Evolutionary conservation across 2,113 vertebrate genomes (phyloP).

Genomic region (Calypte anna): DNA sequence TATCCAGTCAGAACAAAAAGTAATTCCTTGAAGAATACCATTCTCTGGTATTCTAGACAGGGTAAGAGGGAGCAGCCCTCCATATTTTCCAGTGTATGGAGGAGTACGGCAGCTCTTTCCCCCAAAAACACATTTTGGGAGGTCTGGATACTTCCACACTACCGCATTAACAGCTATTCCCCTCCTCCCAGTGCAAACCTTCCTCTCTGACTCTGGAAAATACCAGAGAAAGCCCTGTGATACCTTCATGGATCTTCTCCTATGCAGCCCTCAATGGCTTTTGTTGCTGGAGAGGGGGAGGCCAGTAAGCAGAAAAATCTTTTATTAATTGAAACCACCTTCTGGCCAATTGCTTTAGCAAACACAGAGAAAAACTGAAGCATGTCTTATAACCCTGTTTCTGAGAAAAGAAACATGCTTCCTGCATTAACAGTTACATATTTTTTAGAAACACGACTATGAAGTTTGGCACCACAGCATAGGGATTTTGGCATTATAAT

Average conservation of each 20-base stretch:
- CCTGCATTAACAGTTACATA: not conserved
- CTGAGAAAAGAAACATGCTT: not conserved
- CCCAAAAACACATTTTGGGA: not conserved
- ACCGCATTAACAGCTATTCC: not conserved
- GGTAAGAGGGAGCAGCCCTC: not conserved
- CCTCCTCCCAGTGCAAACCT: not conserved
- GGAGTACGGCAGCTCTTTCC: not conserved
- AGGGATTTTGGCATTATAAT: not conserved
- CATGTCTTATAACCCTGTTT: not conserved
- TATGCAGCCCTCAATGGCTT: not conserved
- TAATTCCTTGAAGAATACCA: not conserved
- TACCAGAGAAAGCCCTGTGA: not conserved
- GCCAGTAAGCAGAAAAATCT: not conserved
- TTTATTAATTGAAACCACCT: not conserved
- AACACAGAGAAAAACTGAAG: not conserved
- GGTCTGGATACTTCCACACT: not conserved
- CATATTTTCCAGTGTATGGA: not conserved
- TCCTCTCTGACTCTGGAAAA: not conserved
- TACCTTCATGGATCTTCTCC: not conserved
- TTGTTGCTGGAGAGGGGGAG: not conserved
- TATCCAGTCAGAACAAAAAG: not conserved
- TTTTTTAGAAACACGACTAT: not conserved
- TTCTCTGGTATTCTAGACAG: not conserved
- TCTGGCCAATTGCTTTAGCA: not conserved
- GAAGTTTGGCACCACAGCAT: not conserved